Base-by-base conservation (phyloP, 2,888 invertebrate genomes). In the Drosophila paramelanica region DNA sequence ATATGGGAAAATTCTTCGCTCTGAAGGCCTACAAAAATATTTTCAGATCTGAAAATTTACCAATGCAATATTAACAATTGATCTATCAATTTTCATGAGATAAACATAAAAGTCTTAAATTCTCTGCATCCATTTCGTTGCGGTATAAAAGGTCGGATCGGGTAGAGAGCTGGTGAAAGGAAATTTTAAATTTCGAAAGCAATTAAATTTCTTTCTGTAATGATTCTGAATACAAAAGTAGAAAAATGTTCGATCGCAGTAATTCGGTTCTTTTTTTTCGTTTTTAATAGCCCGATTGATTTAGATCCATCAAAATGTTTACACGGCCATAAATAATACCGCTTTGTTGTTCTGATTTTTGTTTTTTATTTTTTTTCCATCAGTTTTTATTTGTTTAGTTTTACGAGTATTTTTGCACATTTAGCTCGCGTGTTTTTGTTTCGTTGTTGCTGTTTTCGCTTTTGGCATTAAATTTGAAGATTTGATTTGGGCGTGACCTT, bases 261-360 rank as follows among this genome's bases (percentile, higher is more conserved):
- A 45, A 36, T 39, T 45, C 38, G 51, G 50, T 59, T 42, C 20
- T 23, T 38, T 36, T 25, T 41, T 39, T 53, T 53, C 31, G 41
- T 43, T 53, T 56, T 36, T 43, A 17, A 43, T 45, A 36, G 33
- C 36, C 51, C 42, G 53, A 43, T 69, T 47, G 59, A 59, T 49
- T 65, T 55, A 47, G 62, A 82, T 64, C 67, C 59, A 82, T 71
- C 68, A 69, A 61, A 67, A 55, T 86, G 83, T 77, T 77, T 80
- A 69, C 68, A 52, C 67, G 53, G 55, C 50, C 47, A 67, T 82
- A 73, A 86, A 86, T 66, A 67, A 71, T 67, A 52, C 46, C 27
- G 31, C 67, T 66, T 68, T 76, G 50, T 73, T 82, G 55, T 58
- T 71, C 41, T 41, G 25, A 25, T 62, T 59, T 43, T 46, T 27